Evolutionary conservation across 2,797 vertebrate species (phyloP), one percentile per base, ranked within the genome.

Genomic region (Synanceia verrucosa): DNA sequence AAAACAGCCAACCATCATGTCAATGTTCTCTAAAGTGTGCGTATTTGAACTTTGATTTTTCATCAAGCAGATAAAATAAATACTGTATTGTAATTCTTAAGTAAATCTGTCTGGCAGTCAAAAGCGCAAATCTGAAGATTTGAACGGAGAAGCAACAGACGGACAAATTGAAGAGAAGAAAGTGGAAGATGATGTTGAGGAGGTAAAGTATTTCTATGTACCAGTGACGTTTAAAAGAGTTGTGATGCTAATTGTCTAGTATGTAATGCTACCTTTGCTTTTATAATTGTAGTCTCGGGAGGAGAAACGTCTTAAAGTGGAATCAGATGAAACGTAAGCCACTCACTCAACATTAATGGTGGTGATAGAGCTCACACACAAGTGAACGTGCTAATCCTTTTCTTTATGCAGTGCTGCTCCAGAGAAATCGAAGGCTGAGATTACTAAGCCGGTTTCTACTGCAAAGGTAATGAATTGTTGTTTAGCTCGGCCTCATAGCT

Each of bases 301-400:
- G 2, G 97, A 98, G 87, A 99, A 99, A 70, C 96, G 94, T 70
- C 89, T 97, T 5, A 97, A 95, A 91, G 92, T 96, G 6, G 95
- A 95, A 48, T 75, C 87, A 1, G 92, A 92, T 80, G 94, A 96
- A 13, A 92, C 70, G 97, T 98, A 86, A 91, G 91, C 83, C 0
- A 8, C 39, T 41, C 57, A 5, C 2, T 65, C 6, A 55, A 29
- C 5, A 10, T 18, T 7, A 12, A 4, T 48, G 2, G 3, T 19
- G 8, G 2, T 53, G 8, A 33, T 64, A 3, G 1, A 34, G 31
- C 10, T 62, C 31, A 34, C 34, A 34, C 34, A 24, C 4, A 24
- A 29, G 6, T 55, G 7, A 46, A 28, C 3, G 0, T 47, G 62
- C 33, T 51, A 43, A 77, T 39, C 1, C 1, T 18, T 51, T 21